phyloP scores from a whole-genome alignment of 1,140 invertebrate species.

The Caenorhabditis remanei region DNA sequence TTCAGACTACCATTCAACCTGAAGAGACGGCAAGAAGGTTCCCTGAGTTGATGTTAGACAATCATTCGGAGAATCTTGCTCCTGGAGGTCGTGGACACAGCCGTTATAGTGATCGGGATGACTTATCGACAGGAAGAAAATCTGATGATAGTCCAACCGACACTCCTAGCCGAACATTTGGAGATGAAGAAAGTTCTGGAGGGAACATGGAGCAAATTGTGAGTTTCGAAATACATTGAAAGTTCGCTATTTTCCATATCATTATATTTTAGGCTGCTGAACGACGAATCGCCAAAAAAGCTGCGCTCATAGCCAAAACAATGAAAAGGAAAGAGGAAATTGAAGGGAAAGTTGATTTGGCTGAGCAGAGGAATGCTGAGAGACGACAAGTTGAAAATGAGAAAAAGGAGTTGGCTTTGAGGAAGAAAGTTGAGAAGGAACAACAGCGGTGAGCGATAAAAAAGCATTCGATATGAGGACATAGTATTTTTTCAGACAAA shows the following conservation, averaged over 20 bases:
- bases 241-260: too few species aligned
- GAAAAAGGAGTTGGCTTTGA: slow-evolving; percentile 93
- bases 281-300: slow-evolving; percentile 77
- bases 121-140: slow-evolving; percentile 23
- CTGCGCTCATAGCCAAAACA: slow-evolving; percentile 77
- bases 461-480: neutral
- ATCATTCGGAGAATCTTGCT: slow-evolving; percentile 40
- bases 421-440: slow-evolving; percentile 84
- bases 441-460: slow-evolving; percentile 67
- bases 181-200: slow-evolving; percentile 37
- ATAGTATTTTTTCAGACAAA: slow-evolving; percentile 76
- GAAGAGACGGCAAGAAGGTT: slow-evolving; percentile 22
- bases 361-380: slow-evolving; percentile 88
- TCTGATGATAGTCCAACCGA: slow-evolving; percentile 36
- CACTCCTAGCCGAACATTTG: slow-evolving; percentile 12
- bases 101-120: slow-evolving; percentile 26
- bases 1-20: slow-evolving; percentile 6
- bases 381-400: slow-evolving; percentile 87
- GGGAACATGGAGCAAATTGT: slow-evolving; percentile 61
- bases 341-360: slow-evolving; percentile 86
- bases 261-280: slow-evolving; percentile 42
- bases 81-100: neutral
- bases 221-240: neutral
- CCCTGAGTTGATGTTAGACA: slow-evolving; percentile 33
- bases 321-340: slow-evolving; percentile 86